Percentiles rank a stretch among this genome's conserved stretches.
Evolutionary conservation across 2,888 invertebrate genomes (phyloP).

Genomic region (Xestia xanthographa): DNA sequence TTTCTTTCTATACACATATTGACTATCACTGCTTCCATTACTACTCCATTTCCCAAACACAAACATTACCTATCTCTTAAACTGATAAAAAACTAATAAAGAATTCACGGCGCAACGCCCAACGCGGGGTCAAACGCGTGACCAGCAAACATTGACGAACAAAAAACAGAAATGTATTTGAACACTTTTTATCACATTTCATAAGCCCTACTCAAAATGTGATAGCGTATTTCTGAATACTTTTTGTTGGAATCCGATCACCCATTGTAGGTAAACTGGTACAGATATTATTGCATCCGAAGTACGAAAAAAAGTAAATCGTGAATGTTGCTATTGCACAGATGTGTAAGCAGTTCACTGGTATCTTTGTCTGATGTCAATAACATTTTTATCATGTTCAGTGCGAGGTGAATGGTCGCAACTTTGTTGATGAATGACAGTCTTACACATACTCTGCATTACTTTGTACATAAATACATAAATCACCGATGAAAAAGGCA

Average conservation of each 20-base stretch:
- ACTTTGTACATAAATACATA: neutral
- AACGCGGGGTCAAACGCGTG: constrained; percentile 56
- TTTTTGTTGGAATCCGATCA: constrained; percentile 44
- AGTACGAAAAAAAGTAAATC: constrained; percentile 32
- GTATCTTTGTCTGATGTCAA: constrained; percentile 16
- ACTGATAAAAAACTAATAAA: constrained; percentile 56
- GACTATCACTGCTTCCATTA: neutral
- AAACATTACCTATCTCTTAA: constrained; percentile 28
- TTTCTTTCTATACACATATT: neutral
- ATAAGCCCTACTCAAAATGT: constrained; percentile 45
- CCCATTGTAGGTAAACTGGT: constrained; percentile 21
- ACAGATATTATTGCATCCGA: constrained; percentile 21
- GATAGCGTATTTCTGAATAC: constrained; percentile 46
- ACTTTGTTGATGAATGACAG: neutral
- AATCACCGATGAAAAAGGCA: neutral
- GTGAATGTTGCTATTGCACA: constrained; percentile 15
- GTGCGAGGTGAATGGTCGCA: neutral
- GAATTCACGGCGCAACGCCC: constrained; percentile 43
- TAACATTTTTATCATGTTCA: constrained; percentile 36
- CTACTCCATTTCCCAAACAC: constrained; percentile 9
- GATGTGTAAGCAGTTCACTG: constrained; percentile 17
- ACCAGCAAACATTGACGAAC: constrained; percentile 44
- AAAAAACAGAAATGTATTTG: constrained; percentile 42
- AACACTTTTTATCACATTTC: constrained; percentile 51
- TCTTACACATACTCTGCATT: constrained; percentile 1